Conservation (phyloP, 2,888 invertebrate genomes). For the Sinodicranocentrus sp. region DNA sequence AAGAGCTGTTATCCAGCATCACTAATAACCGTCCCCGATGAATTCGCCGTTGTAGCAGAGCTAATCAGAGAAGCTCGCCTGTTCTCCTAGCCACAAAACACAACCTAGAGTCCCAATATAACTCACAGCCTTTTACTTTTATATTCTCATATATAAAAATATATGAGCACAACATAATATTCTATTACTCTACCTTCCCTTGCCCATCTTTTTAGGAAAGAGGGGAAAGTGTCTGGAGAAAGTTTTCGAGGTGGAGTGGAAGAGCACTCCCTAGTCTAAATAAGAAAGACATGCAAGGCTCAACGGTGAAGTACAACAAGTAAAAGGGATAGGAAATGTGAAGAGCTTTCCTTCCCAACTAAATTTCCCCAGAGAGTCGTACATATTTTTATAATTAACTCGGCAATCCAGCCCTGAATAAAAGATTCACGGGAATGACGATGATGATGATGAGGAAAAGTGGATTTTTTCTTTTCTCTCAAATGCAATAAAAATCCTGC, state of each 20-base stretch:
- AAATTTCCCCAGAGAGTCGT: conserved; percentile 68
- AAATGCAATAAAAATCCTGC: background rate
- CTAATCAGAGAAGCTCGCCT: conserved; percentile 27
- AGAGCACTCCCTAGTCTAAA: too few species aligned
- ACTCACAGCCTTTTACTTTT: too few species aligned
- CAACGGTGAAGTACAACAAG: background rate
- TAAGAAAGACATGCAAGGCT: background rate
- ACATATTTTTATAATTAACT: conserved; percentile 73
- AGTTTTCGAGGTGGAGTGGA: conserved; percentile 1
- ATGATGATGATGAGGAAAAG: conserved; percentile 25
- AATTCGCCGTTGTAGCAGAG: conserved; percentile 19
- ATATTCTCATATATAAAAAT: too few species aligned
- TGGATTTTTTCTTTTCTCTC: background rate
- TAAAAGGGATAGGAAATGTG: background rate
- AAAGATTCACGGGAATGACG: conserved; percentile 59
- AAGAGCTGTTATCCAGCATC: background rate
- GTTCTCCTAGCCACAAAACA: background rate
- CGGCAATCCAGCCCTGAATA: conserved; percentile 70
- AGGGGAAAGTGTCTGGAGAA: conserved; percentile 24
- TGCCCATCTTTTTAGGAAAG: background rate
- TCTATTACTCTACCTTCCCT: conserved; percentile 2
- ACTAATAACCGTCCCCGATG: conserved; percentile 41
- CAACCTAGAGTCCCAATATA: background rate
- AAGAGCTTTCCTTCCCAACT: conserved; percentile 29
- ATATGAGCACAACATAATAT: too few species aligned